Evolutionary conservation across 2,888 invertebrate species (phyloP), one percentile per base, ranked within the genome.

Genomic region (Griposia aprilina): DNA sequence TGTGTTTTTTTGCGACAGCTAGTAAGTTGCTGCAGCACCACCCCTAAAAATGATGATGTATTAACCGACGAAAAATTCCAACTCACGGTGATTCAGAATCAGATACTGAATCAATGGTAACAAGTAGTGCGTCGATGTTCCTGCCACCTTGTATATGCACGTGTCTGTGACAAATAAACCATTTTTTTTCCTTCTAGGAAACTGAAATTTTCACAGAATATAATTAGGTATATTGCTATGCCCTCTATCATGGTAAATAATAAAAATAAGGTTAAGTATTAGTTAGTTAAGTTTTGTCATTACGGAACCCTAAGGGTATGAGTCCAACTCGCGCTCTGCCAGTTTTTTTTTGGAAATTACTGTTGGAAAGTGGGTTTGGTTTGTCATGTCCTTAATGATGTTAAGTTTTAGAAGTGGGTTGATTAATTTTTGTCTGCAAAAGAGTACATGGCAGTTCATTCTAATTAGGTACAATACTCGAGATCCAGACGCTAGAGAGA

Each of bases 341-440:
- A 26, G 23, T 45, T 55, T 78, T 77, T 77, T 81, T 81, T 26
- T 17, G 15, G 2, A 75, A 36, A n/a, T 55, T 41, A 26, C 23
- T 55, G 41, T 55, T 45, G 26, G 23, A 57, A 80, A 60, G 7
- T 66, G 66, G 55, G 41, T 79, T 79, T 72, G 36, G 73, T 67
- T 70, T 63, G 68, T 88, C 68, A 81, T 70, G 72, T 30, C 71
- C 76, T 57, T 84, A 83, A 83, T 75, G 65, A 72, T 60, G 60
- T 71, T 41, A 76, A 76, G 60, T 83, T 83, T 66, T 10, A 36
- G n/a, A 86, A 75, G 73, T 57, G 36, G 45, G 78, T 65, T 85
- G 55, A 72, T 87, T 80, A 76, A 71, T 71, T 79, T 84, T 79
- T 80, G 30, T n/a, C 48, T 66, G 60, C 20, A 80, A 57, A 69